These are phyloP conservation scores for Chloroclystis v-ata DNA, from an alignment of 2,888 invertebrate species.

Conservation along the genomic window DNA sequence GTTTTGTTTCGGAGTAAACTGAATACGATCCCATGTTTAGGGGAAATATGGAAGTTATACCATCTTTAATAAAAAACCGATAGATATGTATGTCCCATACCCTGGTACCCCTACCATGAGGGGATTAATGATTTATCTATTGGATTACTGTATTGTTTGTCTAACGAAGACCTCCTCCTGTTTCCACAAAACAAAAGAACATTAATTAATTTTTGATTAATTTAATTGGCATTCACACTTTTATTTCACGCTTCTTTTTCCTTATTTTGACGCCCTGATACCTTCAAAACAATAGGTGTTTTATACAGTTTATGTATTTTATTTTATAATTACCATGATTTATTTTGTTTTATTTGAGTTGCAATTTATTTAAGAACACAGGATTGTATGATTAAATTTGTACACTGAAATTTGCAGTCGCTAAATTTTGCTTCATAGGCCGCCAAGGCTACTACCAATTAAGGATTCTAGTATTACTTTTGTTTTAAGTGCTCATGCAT, in stretches of 20 bases:
- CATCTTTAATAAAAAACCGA: constrained; percentile 20
- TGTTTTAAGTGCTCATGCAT: constrained; percentile 23
- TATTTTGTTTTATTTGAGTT: constrained; percentile 6
- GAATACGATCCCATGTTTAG: neutral
- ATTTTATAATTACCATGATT: constrained; percentile 1
- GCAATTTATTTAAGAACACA: constrained; percentile 15
- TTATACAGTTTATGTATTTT: constrained; percentile 18
- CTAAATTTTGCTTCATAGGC: constrained; percentile 3
- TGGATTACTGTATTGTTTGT: constrained; percentile 44
- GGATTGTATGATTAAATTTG: constrained; percentile 8
- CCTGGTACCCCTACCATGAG: constrained; percentile 66
- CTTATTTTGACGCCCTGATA: constrained; percentile 70
- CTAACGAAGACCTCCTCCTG: constrained; percentile 71
- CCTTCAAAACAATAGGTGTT: constrained; percentile 34
- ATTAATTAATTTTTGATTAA: constrained; percentile 37
- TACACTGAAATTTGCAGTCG: constrained; percentile 6
- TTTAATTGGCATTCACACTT: constrained; percentile 23
- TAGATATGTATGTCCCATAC: constrained; percentile 29
- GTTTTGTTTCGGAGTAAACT: no score
- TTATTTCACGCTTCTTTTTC: constrained; percentile 42
- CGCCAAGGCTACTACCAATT: constrained; percentile 8
- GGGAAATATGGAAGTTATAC: constrained; percentile 61
- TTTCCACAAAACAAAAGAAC: constrained; percentile 58
- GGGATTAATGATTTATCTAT: constrained; percentile 49
- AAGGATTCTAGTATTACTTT: constrained; percentile 8